Evolutionary conservation across 2,888 invertebrate genomes (phyloP).

Genomic region (Sepioteuthis lessoniana): DNA sequence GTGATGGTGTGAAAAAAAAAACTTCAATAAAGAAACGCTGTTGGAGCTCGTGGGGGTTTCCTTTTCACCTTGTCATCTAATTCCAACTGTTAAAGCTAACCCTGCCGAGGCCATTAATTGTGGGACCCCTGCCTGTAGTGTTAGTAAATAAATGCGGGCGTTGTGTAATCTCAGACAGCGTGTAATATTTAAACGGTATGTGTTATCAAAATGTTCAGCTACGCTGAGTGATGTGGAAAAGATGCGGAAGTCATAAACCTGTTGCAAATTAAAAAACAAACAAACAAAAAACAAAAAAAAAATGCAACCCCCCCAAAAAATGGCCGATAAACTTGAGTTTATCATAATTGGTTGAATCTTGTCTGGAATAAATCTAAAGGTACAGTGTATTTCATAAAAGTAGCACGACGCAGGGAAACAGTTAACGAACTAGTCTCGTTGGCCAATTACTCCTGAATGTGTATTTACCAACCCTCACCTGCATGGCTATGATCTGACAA

Average conservation of each 20-base stretch:
- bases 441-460: no score
- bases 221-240: neutral
- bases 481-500: no score
- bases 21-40: neutral
- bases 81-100: neutral
- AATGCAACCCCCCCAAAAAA: no score
- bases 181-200: neutral
- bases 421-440: no score
- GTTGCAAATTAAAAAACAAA: neutral
- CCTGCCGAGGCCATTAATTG: neutral
- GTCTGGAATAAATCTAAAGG: no score
- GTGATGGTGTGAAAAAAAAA: neutral
- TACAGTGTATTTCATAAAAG: no score
- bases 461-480: no score
- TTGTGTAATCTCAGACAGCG: conserved; percentile 5
- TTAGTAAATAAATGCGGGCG: conserved; percentile 16
- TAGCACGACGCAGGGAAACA: no score
- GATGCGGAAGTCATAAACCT: neutral
- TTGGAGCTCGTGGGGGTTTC: neutral
- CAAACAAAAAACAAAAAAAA: no score
- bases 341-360: no score
- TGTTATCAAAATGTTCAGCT: neutral
- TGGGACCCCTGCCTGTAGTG: neutral
- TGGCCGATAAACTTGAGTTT: neutral
- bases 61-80: neutral